These are phyloP conservation scores for Diadumene lineata DNA, from an alignment of 92 coral and sea anemone genomes.

Conservation along the genomic window DNA sequence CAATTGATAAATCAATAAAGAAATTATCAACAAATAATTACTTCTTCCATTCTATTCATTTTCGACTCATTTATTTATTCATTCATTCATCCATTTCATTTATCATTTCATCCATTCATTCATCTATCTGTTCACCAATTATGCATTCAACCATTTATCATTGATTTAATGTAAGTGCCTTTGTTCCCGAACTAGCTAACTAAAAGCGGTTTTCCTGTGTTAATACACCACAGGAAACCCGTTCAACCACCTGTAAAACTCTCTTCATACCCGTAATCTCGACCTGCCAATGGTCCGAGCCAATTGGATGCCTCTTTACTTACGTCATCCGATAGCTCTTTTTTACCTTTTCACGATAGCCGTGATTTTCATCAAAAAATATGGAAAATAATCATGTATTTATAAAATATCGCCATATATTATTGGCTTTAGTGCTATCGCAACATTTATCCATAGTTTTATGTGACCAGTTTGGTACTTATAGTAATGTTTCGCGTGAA, in stretches of 20 bases:
- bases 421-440: constrained; percentile 19
- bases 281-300: constrained; percentile 58
- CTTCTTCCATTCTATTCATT: too few species aligned
- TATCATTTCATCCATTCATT: too few species aligned
- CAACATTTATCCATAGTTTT: background rate
- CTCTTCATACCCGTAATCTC: constrained; percentile 37
- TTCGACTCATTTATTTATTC: too few species aligned
- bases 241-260: constrained; percentile 16
- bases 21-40: too few species aligned
- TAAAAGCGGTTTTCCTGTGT: constrained; percentile 5
- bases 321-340: constrained; percentile 67
- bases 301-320: constrained; percentile 77
- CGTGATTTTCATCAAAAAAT: constrained; percentile 61
- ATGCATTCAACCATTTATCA: too few species aligned
- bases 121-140: too few species aligned
- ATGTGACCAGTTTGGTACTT: constrained; percentile 15
- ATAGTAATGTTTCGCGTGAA: constrained; percentile 68
- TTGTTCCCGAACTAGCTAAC: too few species aligned
- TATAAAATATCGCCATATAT: constrained; percentile 41
- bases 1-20: too few species aligned
- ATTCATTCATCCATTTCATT: too few species aligned
- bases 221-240: background rate
- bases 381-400: constrained; percentile 71
- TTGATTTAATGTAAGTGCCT: too few species aligned
- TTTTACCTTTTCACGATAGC: constrained; percentile 10